Evolutionary conservation across 1,140 invertebrate genomes (phyloP), one percentile per base, ranked within the genome.

Genomic region (Glossosoma conforme): DNA sequence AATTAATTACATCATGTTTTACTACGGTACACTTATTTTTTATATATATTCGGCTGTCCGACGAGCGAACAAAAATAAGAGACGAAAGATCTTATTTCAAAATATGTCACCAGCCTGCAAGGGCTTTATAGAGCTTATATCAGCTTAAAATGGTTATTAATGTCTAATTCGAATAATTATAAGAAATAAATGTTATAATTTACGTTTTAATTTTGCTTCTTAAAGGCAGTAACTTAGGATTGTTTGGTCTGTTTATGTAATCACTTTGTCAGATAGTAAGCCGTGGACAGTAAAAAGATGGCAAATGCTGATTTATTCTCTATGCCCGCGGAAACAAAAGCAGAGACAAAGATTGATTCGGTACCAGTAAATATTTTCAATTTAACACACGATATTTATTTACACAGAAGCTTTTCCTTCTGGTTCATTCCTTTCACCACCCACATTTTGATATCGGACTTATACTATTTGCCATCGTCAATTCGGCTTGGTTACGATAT

Each of bases 301-400:
- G 18, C 17, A 20, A 38, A 11, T 17, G 21, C 18, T 38, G n/a
- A 20, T 20, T 20, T 20, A 38, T 17, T 38, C 36, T 17, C 5
- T n/a, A 10, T 17, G 36, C 6, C 13, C 18, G 18, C 14, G 28
- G 5, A 38, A 20, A 20, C 21, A 20, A 38, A 38, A 38, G 11
- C 18, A 38, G 21, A 17, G 18, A 38, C 36, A 33, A 41, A 38
- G 44, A 55, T 50, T 45, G 53, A 55, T 50, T 55, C 43, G 44
- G 50, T 46, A 48, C 50, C 43, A 35, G 46, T 45, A 50, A 55
- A 55, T 50, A 55, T 55, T 55, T 55, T 55, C 53, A 33, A 55
- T 55, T 46, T 43, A 45, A 44, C 46, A 50, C 53, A 55, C 53
- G 53, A 32, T 45, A 50, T 50, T 55, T 55, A 55, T 55, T 50